Conservation (phyloP, 2,797 vertebrate genomes). For the Trachops cirrhosus region DNA sequence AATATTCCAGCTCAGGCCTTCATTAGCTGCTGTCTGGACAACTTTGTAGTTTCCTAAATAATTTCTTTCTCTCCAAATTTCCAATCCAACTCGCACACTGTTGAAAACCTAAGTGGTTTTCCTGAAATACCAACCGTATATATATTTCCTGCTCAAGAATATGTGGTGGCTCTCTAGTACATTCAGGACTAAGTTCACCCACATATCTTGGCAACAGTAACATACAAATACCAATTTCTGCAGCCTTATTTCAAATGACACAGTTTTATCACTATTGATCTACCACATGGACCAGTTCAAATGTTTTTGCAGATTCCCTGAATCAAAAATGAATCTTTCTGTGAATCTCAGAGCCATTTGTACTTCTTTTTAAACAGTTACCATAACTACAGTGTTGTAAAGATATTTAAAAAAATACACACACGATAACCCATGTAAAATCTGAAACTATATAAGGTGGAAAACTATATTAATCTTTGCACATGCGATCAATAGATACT, state of each 20-base stretch:
- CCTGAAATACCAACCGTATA: neutral
- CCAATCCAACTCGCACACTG: neutral
- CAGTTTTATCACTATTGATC: neutral
- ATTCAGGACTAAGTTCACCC: neutral
- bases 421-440: neutral
- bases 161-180: neutral
- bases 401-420: neutral
- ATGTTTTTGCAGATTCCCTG: neutral
- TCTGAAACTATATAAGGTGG: neutral
- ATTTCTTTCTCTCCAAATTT: neutral
- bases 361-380: neutral
- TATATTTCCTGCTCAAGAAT: neutral
- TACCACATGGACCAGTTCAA: neutral
- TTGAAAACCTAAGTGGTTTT: neutral
- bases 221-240: neutral
- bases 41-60: neutral
- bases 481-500: neutral
- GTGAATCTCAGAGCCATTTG: neutral
- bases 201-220: neutral
- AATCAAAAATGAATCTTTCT: neutral
- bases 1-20: neutral
- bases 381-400: neutral
- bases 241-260: neutral
- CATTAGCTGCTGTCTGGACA: neutral
- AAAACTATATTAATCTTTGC: neutral